Evolutionary conservation across 2,113 vertebrate species (phyloP), one percentile per base, ranked within the genome.

Genomic region (Stercorarius parasiticus): DNA sequence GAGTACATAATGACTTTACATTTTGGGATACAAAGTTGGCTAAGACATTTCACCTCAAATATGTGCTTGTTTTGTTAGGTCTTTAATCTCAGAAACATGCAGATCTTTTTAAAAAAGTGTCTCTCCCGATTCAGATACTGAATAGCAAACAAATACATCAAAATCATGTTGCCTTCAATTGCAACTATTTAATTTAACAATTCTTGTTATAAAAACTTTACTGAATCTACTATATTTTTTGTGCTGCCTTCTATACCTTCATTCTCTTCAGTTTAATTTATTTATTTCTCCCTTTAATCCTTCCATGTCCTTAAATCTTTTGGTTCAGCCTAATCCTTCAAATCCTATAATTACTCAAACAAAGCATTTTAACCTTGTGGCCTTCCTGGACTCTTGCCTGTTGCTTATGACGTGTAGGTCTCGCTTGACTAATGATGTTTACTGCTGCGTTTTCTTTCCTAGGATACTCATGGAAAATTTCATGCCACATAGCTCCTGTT

Each of bases 351-450:
- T 97, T 95, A 92, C 81, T 94, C 95, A 95, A 96, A 97, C 86
- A 97, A 97, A 96, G 86, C 88, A 96, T 95, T 97, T 95, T 96
- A 95, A 95, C 96, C 96, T 94, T 97, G 52, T 97, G 94, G 66
- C 95, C 95, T 93, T 94, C 89, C 77, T 96, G 94, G 92, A 69
- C 83, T 95, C 70, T 89, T 93, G 92, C 92, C 92, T 91, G 72
- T 95, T 92, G 69, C 83, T 91, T 87, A 61, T 96, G 95, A 97
- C 73, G 0, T 89, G 86, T 95, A 84, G 77, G 73, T 95, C 83
- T 94, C 3, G 4, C 88, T 95, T 95, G 96, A 96, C 86, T 97
- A 95, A 96, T 91, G 81, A 79, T 96, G 83, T 93, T 96, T 96
- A 86, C 77, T 89, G 77, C 88, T 95, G 73, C 56, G 0, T 87